phyloP scores from a whole-genome alignment of 2,797 vertebrate genomes.

The Lepidocolaptes lacrymiger region DNA sequence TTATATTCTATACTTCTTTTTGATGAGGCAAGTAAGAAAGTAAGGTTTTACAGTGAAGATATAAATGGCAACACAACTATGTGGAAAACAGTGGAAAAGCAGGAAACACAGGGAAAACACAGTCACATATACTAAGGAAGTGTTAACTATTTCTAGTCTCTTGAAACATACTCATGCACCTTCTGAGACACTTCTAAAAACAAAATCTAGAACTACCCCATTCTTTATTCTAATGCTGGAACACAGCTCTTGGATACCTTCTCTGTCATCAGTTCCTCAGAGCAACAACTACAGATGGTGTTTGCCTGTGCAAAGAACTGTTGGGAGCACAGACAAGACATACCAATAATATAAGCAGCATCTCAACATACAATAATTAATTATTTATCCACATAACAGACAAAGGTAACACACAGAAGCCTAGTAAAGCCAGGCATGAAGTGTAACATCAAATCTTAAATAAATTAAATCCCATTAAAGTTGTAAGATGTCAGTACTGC shows the following conservation, averaged over 20 bases:
- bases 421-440: neutral
- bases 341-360: neutral
- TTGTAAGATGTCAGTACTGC: neutral
- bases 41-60: neutral
- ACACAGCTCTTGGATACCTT: neutral
- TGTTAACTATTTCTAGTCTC: neutral
- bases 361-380: neutral
- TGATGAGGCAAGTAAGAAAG: neutral
- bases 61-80: neutral
- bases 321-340: neutral
- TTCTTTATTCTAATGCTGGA: neutral
- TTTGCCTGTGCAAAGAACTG: neutral
- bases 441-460: neutral
- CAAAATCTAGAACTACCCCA: neutral
- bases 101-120: neutral
- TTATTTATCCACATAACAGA: accelerated
- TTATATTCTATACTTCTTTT: neutral
- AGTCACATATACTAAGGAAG: neutral
- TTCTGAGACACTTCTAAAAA: neutral
- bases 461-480: neutral
- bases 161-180: neutral
- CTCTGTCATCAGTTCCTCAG: neutral
- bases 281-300: neutral
- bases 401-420: neutral
- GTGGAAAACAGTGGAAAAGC: neutral